Base-by-base conservation (phyloP, 2,888 invertebrate genomes). In the Zygogramma bicolorata region DNA sequence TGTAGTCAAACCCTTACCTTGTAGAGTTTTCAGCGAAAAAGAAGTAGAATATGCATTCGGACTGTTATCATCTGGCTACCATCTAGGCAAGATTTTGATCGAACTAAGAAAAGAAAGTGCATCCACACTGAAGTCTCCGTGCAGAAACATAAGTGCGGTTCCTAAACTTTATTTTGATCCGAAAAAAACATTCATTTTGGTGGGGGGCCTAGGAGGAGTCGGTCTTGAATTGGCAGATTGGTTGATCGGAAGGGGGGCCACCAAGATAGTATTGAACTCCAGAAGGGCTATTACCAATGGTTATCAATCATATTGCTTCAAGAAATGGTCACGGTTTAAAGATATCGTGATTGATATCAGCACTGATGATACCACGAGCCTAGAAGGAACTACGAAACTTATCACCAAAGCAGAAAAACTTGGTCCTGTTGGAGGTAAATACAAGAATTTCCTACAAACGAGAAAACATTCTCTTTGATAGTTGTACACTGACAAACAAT, bases 31-130 rank as follows among this genome's bases (percentile, higher is more conserved):
- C 81, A 83, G 87, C 1, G 88, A 88, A 31, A 88, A 91, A 70
- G 89, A 94, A 81, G 85, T 94, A 0, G 95, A 95, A 84, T 87
- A 89, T 70, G 95, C 94, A 0, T 94, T 94, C 84, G 88, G 91
- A 72, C 89, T 87, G 70, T 88, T 92, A 85, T 89, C 90, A 0
- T 87, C 89, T 22, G 92, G 94, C 29, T 94, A 95, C 84, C 95
- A 96, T 83, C 93, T 94, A 65, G 96, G 96, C 61, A 96, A 96
- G 88, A 88, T 88, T 0, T 68, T 89, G n/a, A 82, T 90, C 25
- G 83, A 88, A 80, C 79, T 86, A 25, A 72, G 83, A 18, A 75
- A 81, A 4, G 85, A 85, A 76, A 61, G n/a, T n/a, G n/a, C n/a
- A n/a, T n/a, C n/a, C n/a, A n/a, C n/a, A n/a, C n/a, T n/a, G n/a